Evolutionary conservation across 2,797 vertebrate species (phyloP).

Genomic region (Sciaenops ocellatus): DNA sequence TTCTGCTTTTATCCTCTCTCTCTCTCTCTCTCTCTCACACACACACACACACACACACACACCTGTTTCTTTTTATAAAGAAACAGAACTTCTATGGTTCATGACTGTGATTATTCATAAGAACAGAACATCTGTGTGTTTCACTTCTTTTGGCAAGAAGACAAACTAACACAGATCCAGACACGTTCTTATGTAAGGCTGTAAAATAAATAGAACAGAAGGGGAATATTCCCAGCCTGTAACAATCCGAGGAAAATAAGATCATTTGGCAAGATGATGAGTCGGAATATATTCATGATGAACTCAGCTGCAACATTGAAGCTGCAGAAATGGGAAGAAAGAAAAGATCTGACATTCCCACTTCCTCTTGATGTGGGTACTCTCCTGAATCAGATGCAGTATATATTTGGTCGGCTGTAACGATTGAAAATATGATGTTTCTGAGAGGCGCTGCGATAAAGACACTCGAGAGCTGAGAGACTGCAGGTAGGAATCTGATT

Average conservation of each 20-base stretch:
- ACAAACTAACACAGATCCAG: neutral
- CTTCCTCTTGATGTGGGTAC: conserved; percentile 65
- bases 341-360: conserved; percentile 25
- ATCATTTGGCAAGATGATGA: neutral
- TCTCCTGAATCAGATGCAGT: too few relatives aligned
- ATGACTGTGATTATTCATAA: neutral
- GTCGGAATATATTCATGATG: neutral
- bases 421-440: neutral
- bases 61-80: conserved; percentile 56
- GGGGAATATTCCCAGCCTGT: neutral
- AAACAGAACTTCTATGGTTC: conserved; percentile 53
- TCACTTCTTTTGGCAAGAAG: neutral
- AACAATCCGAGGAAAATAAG: neutral
- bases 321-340: conserved; percentile 36
- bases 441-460: neutral
- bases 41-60: conserved; percentile 4
- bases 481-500: conserved; percentile 58
- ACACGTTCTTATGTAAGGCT: neutral
- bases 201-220: neutral
- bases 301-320: conserved; percentile 9
- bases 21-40: too few relatives aligned
- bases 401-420: neutral
- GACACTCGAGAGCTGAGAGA: conserved; percentile 14
- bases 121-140: neutral
- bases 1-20: conserved; percentile 53